phyloP scores from a whole-genome alignment of 2,888 invertebrate genomes.

The Drosophila koepferae region DNA sequence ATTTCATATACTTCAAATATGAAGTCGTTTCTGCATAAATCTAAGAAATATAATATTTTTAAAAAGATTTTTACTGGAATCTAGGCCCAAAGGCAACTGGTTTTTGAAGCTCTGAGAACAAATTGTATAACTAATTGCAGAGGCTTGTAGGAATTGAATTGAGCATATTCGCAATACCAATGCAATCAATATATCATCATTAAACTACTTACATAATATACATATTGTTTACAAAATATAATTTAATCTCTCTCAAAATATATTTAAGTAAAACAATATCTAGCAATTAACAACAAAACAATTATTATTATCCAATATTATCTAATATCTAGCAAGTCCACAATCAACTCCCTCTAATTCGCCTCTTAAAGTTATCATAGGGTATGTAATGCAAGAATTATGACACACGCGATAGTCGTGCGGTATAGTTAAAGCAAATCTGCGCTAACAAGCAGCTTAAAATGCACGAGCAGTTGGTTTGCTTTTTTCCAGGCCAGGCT shows the following conservation, averaged over 20 bases:
- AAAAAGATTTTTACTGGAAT: too few species aligned
- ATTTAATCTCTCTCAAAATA: neutral
- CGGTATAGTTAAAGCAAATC: conserved; percentile 58
- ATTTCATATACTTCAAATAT: too few species aligned
- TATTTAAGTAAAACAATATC: neutral
- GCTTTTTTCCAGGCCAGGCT: conserved; percentile 15
- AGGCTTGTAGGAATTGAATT: too few species aligned
- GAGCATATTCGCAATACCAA: too few species aligned
- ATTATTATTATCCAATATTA: neutral
- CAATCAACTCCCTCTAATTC: neutral
- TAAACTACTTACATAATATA: too few species aligned
- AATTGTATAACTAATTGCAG: too few species aligned
- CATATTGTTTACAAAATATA: neutral
- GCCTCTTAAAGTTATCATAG: neutral
- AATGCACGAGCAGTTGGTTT: conserved; percentile 49
- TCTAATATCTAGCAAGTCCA: too few species aligned
- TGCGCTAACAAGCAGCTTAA: conserved; percentile 73
- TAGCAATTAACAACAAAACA: neutral
- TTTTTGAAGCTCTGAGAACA: too few species aligned
- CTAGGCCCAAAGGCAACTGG: too few species aligned
- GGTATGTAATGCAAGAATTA: conserved; percentile 49
- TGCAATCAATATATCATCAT: too few species aligned
- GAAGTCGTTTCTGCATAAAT: too few species aligned
- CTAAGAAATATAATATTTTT: too few species aligned
- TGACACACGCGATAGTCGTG: conserved; percentile 61